phyloP scores from a whole-genome alignment of 2,113 vertebrate species.

The Gallinago undulata region DNA sequence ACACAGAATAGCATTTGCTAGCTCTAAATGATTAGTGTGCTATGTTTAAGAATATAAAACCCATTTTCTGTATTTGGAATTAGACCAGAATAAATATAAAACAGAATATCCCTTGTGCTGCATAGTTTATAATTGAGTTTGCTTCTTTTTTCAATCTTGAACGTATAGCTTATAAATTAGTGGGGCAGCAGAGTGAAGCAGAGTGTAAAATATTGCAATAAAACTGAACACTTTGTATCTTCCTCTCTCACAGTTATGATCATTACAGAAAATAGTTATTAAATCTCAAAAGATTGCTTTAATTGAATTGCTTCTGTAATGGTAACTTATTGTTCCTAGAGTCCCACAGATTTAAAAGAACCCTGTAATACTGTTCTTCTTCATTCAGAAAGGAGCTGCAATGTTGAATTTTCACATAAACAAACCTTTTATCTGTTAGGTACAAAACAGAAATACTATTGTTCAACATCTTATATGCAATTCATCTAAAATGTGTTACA shows the following conservation, averaged over 20 bases:
- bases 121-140: slow-evolving; percentile 29
- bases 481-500: background rate
- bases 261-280: slow-evolving; percentile 56
- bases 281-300: slow-evolving; percentile 54
- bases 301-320: slow-evolving; percentile 50
- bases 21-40: background rate
- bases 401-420: background rate
- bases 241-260: slow-evolving; percentile 24
- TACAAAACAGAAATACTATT: background rate
- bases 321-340: background rate
- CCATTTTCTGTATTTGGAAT: background rate
- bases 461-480: background rate
- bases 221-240: slow-evolving; percentile 20
- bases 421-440: background rate
- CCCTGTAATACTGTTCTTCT: background rate
- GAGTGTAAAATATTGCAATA: slow-evolving; percentile 49
- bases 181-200: slow-evolving; percentile 20
- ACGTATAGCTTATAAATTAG: slow-evolving; percentile 51
- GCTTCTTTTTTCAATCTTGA: background rate
- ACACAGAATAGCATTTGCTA: background rate
- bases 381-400: background rate
- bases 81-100: slow-evolving; percentile 31
- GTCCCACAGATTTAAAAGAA: background rate
- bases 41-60: background rate
- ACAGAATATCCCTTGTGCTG: background rate